A percentile compares a stretch with the other conserved stretches of the same genome.
Evolutionary conservation across 2,888 invertebrate genomes (phyloP).

Genomic region (Agrochola litura): DNA sequence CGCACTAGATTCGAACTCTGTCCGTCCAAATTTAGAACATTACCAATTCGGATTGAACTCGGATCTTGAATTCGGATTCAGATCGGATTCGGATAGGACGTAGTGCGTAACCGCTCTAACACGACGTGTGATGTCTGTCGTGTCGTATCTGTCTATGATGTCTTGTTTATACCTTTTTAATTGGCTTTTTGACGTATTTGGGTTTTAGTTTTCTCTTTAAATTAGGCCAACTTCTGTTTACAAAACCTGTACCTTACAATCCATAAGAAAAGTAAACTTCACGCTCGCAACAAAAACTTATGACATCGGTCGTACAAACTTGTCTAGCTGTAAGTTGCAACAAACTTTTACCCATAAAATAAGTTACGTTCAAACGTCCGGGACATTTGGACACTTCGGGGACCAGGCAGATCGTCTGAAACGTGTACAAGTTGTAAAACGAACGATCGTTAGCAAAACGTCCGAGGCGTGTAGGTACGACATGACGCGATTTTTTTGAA

Average conservation of each 20-base stretch:
- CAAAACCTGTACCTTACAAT: slow-evolving; percentile 1
- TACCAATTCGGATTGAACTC: too few species aligned
- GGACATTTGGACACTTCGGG: slow-evolving; percentile 55
- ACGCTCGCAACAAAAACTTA: slow-evolving; percentile 46
- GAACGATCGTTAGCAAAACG: slow-evolving; percentile 39
- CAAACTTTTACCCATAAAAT: slow-evolving; percentile 56
- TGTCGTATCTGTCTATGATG: too few species aligned
- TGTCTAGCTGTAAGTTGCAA: slow-evolving; percentile 37
- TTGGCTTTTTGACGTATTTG: too few species aligned
- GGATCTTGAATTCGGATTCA: too few species aligned
- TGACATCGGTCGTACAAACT: slow-evolving; percentile 44
- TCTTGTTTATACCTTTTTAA: too few species aligned
- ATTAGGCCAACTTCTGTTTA: neutral
- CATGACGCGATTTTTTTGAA: slow-evolving; percentile 34
- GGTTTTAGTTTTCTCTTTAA: neutral
- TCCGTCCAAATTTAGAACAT: too few species aligned
- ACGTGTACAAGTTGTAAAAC: slow-evolving; percentile 51
- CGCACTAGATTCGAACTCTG: too few species aligned
- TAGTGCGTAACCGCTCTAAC: too few species aligned
- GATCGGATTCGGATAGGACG: too few species aligned
- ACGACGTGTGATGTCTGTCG: too few species aligned
- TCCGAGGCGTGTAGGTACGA: slow-evolving; percentile 23
- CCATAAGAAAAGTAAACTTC: slow-evolving; percentile 14
- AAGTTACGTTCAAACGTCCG: slow-evolving; percentile 55
- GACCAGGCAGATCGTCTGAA: slow-evolving; percentile 25